Evolutionary conservation across 2,113 vertebrate species (phyloP).

Genomic region (Sander vitreus): DNA sequence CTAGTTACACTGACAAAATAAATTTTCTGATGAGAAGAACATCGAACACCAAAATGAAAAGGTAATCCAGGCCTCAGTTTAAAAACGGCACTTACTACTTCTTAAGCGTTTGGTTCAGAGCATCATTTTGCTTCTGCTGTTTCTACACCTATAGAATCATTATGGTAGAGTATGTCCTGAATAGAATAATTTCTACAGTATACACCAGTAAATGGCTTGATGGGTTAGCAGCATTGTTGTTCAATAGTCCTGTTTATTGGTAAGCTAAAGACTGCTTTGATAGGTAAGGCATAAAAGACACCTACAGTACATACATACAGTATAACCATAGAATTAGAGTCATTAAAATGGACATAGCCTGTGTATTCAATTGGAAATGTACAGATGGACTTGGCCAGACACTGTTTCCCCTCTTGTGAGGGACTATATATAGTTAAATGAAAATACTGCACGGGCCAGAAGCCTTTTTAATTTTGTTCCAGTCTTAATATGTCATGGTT

Average conservation of each 20-base stretch:
- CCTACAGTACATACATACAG: slow-evolving; percentile 57
- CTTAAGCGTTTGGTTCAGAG: slow-evolving; percentile 56
- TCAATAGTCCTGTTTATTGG: slow-evolving; percentile 76
- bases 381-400: slow-evolving; percentile 57
- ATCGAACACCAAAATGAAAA: slow-evolving; percentile 68
- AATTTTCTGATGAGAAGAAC: slow-evolving; percentile 65
- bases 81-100: slow-evolving; percentile 70
- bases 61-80: slow-evolving; percentile 67
- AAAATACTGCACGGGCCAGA: slow-evolving; percentile 33
- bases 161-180: slow-evolving; percentile 46
- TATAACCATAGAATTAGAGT: slow-evolving; percentile 68
- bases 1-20: slow-evolving; percentile 72
- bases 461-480: slow-evolving; percentile 55
- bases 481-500: slow-evolving; percentile 45
- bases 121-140: slow-evolving; percentile 42
- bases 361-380: slow-evolving; percentile 58
- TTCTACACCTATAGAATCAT: slow-evolving; percentile 49
- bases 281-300: slow-evolving; percentile 71
- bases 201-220: slow-evolving; percentile 72
- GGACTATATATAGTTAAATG: slow-evolving; percentile 53
- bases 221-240: slow-evolving; percentile 78
- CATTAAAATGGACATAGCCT: slow-evolving; percentile 73
- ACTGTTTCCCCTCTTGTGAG: slow-evolving; percentile 27
- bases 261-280: slow-evolving; percentile 75
- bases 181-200: slow-evolving; percentile 59